Evolutionary conservation across 2,797 vertebrate genomes (phyloP).

Genomic region (Karalla daura): DNA sequence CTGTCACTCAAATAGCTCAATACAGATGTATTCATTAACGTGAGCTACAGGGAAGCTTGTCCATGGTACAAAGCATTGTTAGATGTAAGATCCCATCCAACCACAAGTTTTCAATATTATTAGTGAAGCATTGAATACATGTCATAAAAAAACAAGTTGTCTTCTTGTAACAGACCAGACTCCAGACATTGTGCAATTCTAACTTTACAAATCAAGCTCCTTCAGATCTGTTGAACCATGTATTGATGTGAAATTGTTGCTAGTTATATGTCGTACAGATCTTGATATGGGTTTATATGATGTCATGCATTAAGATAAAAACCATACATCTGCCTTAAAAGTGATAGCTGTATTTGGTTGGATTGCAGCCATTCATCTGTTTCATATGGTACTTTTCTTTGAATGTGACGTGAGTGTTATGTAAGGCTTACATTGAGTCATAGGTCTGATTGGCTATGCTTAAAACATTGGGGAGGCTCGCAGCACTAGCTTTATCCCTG

Average conservation of each 20-base stretch:
- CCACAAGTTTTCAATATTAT: too few relatives aligned
- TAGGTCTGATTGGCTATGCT: neutral
- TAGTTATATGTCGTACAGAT: neutral
- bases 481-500: neutral
- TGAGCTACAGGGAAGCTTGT: neutral
- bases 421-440: neutral
- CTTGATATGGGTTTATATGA: neutral
- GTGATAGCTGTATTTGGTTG: constrained; percentile 29
- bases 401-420: constrained; percentile 3
- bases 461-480: neutral
- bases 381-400: neutral
- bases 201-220: constrained; percentile 46
- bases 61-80: neutral
- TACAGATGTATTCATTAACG: neutral
- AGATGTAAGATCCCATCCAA: neutral
- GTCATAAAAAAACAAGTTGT: too few relatives aligned
- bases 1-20: neutral
- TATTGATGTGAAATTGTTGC: neutral
- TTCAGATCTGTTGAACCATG: constrained; percentile 2
- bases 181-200: constrained; percentile 76
- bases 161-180: constrained; percentile 41
- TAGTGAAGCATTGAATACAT: too few relatives aligned
- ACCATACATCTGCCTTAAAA: neutral
- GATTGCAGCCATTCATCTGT: constrained; percentile 55
- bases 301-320: neutral